Conservation (phyloP, 2,797 vertebrate genomes). For the Galaxias olidus region DNA sequence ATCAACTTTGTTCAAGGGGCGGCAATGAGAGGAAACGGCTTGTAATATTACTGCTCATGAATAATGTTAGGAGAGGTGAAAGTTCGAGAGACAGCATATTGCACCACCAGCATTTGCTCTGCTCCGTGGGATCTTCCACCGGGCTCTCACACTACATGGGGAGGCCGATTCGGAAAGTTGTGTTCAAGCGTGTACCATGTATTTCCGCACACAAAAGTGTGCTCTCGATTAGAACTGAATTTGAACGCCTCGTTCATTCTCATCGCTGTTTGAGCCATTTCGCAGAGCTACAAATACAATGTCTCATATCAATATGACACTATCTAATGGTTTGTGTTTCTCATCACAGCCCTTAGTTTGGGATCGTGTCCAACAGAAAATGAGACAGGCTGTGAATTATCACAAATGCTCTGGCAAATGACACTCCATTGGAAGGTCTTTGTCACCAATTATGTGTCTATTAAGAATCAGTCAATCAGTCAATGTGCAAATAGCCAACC, state of each 20-base stretch:
- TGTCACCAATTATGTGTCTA: slow-evolving; percentile 99
- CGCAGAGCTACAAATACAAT: slow-evolving; percentile 44
- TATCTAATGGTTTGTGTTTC: slow-evolving; percentile 58
- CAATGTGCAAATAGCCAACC: slow-evolving; percentile 88
- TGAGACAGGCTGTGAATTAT: slow-evolving; percentile 83
- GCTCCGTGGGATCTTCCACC: slow-evolving; percentile 56
- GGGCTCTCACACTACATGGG: background rate
- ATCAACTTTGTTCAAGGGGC: slow-evolving; percentile 63
- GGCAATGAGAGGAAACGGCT: slow-evolving; percentile 66
- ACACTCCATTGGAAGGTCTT: slow-evolving; percentile 94
- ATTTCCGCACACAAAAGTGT: background rate
- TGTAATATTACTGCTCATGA: slow-evolving; percentile 71
- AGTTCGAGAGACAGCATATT: slow-evolving; percentile 63
- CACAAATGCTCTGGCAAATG: slow-evolving; percentile 83
- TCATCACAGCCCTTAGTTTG: slow-evolving; percentile 68
- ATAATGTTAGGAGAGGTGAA: slow-evolving; percentile 66
- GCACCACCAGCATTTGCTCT: slow-evolving; percentile 42
- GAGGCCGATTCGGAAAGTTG: slow-evolving; percentile 40
- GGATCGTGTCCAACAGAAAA: slow-evolving; percentile 78
- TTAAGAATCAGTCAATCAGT: slow-evolving; percentile 98
- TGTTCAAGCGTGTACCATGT: slow-evolving; percentile 26
- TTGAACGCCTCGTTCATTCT: slow-evolving; percentile 28
- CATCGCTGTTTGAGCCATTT: slow-evolving; percentile 46
- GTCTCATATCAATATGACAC: slow-evolving; percentile 53
- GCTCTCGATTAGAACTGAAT: background rate